Evolutionary conservation across 1,140 invertebrate genomes (phyloP).

Genomic region (Maniola jurtina): DNA sequence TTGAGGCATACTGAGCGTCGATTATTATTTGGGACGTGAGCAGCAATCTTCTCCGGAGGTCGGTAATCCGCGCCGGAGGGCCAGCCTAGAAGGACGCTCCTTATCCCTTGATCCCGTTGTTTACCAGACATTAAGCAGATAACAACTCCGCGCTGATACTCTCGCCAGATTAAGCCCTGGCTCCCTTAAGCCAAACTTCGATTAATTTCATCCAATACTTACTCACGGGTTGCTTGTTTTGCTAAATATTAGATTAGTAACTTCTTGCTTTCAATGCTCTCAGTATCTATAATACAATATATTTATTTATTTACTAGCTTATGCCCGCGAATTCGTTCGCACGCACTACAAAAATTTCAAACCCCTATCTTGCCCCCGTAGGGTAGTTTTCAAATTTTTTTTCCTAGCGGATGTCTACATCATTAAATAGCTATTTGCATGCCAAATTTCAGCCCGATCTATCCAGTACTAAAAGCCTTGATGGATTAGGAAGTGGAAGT

Average conservation of each 20-base stretch:
- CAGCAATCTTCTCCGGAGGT: constrained; percentile 59
- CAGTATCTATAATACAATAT: too few relatives aligned
- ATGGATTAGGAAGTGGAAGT: too few relatives aligned
- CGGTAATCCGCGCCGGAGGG: constrained; percentile 70
- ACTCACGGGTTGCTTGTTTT: constrained; percentile 40
- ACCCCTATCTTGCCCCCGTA: too few relatives aligned
- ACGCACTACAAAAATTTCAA: too few relatives aligned
- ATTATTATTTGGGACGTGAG: constrained; percentile 47
- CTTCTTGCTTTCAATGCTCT: too few relatives aligned
- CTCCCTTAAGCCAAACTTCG: constrained; percentile 73
- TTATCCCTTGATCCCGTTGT: constrained; percentile 79
- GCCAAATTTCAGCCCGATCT: too few relatives aligned
- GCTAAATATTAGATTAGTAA: constrained; percentile 23
- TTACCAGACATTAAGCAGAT: constrained; percentile 81
- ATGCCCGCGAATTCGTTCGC: too few relatives aligned
- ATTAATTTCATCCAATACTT: constrained; percentile 77
- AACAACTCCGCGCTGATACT: constrained; percentile 76
- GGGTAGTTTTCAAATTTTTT: too few relatives aligned
- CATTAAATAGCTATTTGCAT: too few relatives aligned
- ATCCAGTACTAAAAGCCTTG: too few relatives aligned
- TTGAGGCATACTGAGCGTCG: constrained; percentile 14
- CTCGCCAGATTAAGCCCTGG: constrained; percentile 69
- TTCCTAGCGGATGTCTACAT: too few relatives aligned
- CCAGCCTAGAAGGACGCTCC: constrained; percentile 73
- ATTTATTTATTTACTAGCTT: too few relatives aligned